Evolutionary conservation across 2,113 vertebrate species (phyloP).

Genomic region (Tetrax tetrax): DNA sequence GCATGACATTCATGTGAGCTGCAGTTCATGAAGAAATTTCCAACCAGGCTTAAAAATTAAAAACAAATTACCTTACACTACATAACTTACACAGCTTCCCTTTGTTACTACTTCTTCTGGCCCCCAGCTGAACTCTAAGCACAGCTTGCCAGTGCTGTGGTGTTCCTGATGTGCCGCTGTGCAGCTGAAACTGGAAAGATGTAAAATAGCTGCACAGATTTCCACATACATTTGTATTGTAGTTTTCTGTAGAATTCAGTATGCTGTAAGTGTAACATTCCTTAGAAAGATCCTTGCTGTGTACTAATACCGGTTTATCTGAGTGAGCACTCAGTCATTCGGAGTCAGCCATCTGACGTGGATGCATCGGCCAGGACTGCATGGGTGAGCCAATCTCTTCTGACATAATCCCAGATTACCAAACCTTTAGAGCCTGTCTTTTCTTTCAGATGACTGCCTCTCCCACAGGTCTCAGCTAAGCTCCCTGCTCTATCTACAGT

Average conservation of each 20-base stretch:
- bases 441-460: neutral
- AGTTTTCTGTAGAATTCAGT: neutral
- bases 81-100: neutral
- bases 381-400: neutral
- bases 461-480: neutral
- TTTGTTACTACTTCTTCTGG: neutral
- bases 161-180: neutral
- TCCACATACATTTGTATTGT: neutral
- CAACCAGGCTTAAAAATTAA: neutral
- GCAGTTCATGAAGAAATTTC: neutral
- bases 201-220: neutral
- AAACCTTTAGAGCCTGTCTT: neutral
- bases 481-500: neutral
- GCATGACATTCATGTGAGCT: neutral
- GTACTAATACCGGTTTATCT: neutral
- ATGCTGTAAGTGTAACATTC: rapidly evolving
- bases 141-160: neutral
- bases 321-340: neutral
- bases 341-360: rapidly evolving
- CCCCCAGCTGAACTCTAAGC: neutral
- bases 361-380: neutral
- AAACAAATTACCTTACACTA: neutral
- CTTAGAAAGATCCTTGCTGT: neutral
- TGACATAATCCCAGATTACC: neutral
- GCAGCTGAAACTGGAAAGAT: neutral